phyloP scores from a whole-genome alignment of 2,888 invertebrate species.

The Caenorhabditis japonica region DNA sequence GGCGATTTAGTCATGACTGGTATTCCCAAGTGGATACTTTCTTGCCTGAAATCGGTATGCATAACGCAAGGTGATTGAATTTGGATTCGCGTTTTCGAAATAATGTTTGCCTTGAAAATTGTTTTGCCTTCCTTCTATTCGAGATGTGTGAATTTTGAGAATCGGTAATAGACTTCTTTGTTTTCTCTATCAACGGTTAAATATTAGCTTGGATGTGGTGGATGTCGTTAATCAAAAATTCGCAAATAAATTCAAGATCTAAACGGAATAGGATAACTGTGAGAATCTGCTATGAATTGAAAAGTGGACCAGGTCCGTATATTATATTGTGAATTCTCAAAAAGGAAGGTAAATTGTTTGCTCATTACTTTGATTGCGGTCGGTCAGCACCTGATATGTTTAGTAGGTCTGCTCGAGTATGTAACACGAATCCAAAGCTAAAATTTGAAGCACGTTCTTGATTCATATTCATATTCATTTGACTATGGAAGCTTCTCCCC shows the following conservation, averaged over 20 bases:
- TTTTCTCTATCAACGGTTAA: background rate
- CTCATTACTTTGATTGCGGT: constrained; percentile 66
- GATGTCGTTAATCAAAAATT: constrained; percentile 48
- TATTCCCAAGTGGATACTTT: constrained; percentile 39
- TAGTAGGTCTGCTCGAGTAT: constrained; percentile 33
- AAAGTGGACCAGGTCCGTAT: no score
- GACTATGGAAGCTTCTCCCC: constrained; percentile 13
- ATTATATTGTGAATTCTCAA: no score
- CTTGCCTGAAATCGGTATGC: constrained; percentile 42
- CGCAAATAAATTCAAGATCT: constrained; percentile 4
- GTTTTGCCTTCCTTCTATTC: constrained; percentile 34
- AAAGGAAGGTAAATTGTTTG: constrained; percentile 47
- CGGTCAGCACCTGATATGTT: constrained; percentile 45
- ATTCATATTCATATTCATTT: no score
- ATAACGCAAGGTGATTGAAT: constrained; percentile 53
- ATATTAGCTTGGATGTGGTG: constrained; percentile 18
- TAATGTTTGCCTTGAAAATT: constrained; percentile 43
- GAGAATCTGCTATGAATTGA: no score
- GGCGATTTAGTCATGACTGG: constrained; percentile 5
- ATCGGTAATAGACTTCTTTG: constrained; percentile 39
- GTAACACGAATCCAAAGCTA: constrained; percentile 46
- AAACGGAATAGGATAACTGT: background rate
- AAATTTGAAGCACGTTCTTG: constrained; percentile 4
- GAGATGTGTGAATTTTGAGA: constrained; percentile 47
- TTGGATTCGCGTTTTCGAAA: constrained; percentile 36